phyloP scores from a whole-genome alignment of 2,797 vertebrate genomes.

The Pterois miles region DNA sequence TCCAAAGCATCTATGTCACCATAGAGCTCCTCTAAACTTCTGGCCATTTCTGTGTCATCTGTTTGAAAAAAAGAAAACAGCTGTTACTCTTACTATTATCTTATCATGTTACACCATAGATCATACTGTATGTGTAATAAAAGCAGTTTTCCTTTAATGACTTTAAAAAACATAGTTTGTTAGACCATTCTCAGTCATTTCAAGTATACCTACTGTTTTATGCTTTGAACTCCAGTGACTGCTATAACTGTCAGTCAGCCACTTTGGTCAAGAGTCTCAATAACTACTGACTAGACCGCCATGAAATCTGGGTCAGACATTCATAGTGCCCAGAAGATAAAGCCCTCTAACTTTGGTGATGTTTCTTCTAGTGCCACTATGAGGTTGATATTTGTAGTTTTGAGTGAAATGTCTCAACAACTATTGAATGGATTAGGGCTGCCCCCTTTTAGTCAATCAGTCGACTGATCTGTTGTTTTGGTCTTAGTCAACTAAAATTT shows the following conservation, averaged over 20 bases:
- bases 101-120: background rate
- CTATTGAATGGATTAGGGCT: too few species aligned
- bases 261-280: background rate
- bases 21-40: constrained; percentile 88
- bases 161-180: background rate
- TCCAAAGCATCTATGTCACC: constrained; percentile 94
- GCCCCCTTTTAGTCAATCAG: too few species aligned
- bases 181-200: background rate
- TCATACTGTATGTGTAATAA: background rate
- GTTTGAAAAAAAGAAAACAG: constrained; percentile 13
- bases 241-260: background rate
- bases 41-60: constrained; percentile 89
- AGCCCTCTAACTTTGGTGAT: too few species aligned
- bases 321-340: too few species aligned
- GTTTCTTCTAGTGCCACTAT: too few species aligned
- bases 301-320: too few species aligned
- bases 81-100: background rate
- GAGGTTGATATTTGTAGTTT: background rate
- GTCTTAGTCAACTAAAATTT: too few species aligned
- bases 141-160: background rate
- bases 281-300: too few species aligned
- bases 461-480: too few species aligned
- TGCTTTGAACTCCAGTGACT: background rate
- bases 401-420: background rate
- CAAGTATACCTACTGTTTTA: background rate